Evolutionary conservation across 2,888 invertebrate genomes (phyloP).

Genomic region (Chrysolina haemoptera): DNA sequence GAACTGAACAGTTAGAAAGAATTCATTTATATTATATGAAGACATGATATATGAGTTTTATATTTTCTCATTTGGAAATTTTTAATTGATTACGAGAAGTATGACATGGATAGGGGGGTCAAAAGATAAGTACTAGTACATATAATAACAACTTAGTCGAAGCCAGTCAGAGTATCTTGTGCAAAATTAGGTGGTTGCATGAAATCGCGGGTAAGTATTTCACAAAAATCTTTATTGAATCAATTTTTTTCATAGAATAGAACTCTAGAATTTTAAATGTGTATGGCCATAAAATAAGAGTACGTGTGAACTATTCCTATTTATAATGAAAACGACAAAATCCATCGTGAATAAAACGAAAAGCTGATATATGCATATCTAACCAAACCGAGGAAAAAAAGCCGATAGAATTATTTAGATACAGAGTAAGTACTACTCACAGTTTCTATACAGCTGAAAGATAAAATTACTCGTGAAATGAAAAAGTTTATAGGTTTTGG

Average conservation of each 20-base stretch:
- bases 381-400: too few species aligned
- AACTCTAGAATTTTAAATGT: background rate
- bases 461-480: too few species aligned
- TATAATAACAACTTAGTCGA: conserved; percentile 35
- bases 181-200: conserved; percentile 16
- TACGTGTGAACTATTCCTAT: too few species aligned
- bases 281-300: too few species aligned
- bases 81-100: conserved; percentile 11
- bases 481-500: too few species aligned
- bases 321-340: too few species aligned
- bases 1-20: background rate
- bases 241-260: background rate
- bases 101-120: conserved; percentile 30
- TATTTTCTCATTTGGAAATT: conserved; percentile 1
- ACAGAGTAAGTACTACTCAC: too few species aligned
- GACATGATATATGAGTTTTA: background rate
- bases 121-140: conserved; percentile 40
- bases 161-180: conserved; percentile 28
- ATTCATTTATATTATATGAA: background rate
- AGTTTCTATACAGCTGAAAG: too few species aligned
- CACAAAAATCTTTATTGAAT: background rate
- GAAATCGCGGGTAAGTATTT: conserved; percentile 17
- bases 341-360: too few species aligned
- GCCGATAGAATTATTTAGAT: too few species aligned
- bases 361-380: too few species aligned